Percentiles rank a stretch among this genome's conserved stretches.
phyloP scores from a whole-genome alignment of 2,888 invertebrate species.

The Campaea margaritaria region DNA sequence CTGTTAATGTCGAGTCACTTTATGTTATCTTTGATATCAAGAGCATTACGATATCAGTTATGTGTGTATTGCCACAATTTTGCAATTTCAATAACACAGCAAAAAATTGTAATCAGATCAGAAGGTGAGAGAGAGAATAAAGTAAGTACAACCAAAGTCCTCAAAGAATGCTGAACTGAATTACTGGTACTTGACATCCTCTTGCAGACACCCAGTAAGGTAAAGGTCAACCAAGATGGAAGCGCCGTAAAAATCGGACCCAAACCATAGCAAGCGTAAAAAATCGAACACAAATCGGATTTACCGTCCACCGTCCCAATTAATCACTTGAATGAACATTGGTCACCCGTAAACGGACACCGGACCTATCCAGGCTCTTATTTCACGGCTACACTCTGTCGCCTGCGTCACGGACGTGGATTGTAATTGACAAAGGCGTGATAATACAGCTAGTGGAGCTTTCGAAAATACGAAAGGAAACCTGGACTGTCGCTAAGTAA shows the following conservation, averaged over 20 bases:
- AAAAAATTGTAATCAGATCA: no score
- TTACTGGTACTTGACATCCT: no score
- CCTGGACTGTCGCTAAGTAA: background rate
- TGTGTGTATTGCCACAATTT: no score
- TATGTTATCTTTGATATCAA: no score
- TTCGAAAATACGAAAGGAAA: background rate
- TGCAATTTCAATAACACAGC: no score
- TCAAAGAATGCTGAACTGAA: no score
- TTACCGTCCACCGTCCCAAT: conserved; percentile 32
- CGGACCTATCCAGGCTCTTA: conserved; percentile 37
- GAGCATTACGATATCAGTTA: no score
- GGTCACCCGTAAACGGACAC: conserved; percentile 45
- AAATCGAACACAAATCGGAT: conserved; percentile 32
- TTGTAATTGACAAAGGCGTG: conserved; percentile 21
- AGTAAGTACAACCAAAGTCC: no score
- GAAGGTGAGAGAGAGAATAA: no score
- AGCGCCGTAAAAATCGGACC: conserved; percentile 17
- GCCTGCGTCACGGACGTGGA: conserved; percentile 9
- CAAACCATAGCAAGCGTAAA: conserved; percentile 22
- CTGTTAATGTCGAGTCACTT: no score
- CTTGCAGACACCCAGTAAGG: no score
- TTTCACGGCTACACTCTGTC: conserved; percentile 33
- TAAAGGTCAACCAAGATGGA: background rate
- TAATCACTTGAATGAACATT: conserved; percentile 48
- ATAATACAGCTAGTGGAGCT: conserved; percentile 14